Evolutionary conservation across 2,888 invertebrate species (phyloP).

Genomic region (Yponomeuta evonymella): DNA sequence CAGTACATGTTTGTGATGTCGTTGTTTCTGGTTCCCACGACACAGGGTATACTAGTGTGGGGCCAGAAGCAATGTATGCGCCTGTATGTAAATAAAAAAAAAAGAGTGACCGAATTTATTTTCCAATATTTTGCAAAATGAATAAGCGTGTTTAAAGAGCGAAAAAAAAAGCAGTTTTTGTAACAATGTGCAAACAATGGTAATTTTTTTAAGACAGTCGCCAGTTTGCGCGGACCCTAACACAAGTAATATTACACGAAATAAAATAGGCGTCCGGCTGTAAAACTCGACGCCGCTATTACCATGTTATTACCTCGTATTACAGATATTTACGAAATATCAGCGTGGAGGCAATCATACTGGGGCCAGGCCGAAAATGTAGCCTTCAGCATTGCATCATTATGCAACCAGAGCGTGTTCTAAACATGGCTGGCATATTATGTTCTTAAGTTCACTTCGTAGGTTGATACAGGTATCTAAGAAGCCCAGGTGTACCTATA

Average conservation of each 20-base stretch:
- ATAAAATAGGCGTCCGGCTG: slow-evolving; percentile 23
- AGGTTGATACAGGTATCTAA: no score
- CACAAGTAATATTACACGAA: slow-evolving; percentile 16
- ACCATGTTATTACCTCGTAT: slow-evolving; percentile 29
- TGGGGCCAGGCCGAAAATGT: not conserved
- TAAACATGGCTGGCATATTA: not conserved
- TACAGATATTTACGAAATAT: slow-evolving; percentile 27
- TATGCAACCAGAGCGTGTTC: not conserved
- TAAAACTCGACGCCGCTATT: slow-evolving; percentile 25
- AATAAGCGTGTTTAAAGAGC: no score
- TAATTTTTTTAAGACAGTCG: not conserved
- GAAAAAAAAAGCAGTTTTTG: no score
- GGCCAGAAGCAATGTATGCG: no score
- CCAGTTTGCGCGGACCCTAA: slow-evolving; percentile 8
- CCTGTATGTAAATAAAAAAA: no score
- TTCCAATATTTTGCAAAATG: no score
- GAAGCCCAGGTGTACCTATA: no score
- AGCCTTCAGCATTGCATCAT: not conserved
- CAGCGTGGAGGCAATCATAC: slow-evolving; percentile 5
- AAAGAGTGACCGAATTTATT: no score
- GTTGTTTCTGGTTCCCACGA: no score
- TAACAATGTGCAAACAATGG: no score
- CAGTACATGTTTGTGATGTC: no score
- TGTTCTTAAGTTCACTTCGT: not conserved
- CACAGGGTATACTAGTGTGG: no score